phyloP scores from a whole-genome alignment of 2,888 invertebrate species.

The Sabatieria punctata region DNA sequence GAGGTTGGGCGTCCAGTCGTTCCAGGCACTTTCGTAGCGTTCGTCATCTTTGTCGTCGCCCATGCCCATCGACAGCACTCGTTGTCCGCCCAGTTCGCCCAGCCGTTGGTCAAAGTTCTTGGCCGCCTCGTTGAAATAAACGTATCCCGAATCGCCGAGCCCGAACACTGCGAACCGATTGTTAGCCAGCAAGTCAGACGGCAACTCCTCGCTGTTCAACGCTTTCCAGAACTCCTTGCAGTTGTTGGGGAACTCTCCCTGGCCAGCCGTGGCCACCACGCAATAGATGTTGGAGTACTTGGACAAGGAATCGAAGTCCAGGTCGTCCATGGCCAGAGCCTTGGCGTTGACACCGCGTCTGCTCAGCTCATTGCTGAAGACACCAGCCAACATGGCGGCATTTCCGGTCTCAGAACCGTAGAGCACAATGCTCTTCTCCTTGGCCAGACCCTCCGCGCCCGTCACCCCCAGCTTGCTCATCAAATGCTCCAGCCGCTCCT shows the following conservation, averaged over 20 bases:
- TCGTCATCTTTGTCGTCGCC: conserved; percentile 2
- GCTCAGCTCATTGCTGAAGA: neutral
- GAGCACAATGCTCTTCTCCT: conserved; percentile 13
- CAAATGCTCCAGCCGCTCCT: conserved; percentile 15
- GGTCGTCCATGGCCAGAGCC: conserved; percentile 1
- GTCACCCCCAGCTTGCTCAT: conserved; percentile 12
- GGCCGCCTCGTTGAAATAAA: neutral
- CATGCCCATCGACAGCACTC: neutral
- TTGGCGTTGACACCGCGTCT: neutral
- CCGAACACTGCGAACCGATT: neutral
- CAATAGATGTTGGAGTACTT: neutral
- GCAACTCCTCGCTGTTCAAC: neutral
- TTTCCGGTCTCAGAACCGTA: conserved; percentile 15
- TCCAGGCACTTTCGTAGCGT: neutral
- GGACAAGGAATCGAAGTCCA: neutral
- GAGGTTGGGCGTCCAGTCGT: neutral
- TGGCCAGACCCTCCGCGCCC: conserved; percentile 10
- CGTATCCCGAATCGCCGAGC: neutral
- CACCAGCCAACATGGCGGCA: neutral
- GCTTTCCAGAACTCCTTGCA: neutral
- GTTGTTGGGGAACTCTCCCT: conserved; percentile 1
- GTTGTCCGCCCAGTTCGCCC: neutral
- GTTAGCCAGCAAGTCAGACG: neutral
- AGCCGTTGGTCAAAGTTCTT: neutral
- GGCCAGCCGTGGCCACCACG: conserved; percentile 1